phyloP scores from a whole-genome alignment of 2,113 vertebrate species.

The Pseudopipra pipra region DNA sequence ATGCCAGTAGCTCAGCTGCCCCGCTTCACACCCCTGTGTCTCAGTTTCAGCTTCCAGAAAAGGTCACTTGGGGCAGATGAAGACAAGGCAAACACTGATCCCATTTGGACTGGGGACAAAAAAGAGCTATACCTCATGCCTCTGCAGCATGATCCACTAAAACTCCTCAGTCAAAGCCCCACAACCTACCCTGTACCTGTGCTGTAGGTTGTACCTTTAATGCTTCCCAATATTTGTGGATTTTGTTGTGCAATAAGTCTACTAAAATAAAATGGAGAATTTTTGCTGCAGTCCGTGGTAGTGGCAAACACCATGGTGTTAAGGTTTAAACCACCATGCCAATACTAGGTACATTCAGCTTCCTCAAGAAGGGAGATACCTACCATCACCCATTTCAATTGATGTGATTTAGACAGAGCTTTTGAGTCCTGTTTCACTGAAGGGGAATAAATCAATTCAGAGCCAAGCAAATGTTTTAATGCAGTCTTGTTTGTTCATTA shows the following conservation, averaged over 20 bases:
- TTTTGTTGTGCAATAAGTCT: background rate
- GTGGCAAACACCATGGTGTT: background rate
- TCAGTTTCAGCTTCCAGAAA: background rate
- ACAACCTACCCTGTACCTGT: fast-evolving
- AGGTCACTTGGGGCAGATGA: background rate
- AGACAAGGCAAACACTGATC: background rate
- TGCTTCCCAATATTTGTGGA: background rate
- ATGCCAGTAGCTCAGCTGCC: background rate
- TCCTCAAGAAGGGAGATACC: background rate
- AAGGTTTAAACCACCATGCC: background rate
- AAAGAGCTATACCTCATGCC: background rate
- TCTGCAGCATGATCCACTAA: background rate
- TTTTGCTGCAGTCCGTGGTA: background rate
- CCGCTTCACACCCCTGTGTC: background rate
- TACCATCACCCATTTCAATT: background rate
- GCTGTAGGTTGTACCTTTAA: background rate
- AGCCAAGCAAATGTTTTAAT: background rate
- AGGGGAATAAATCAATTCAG: background rate
- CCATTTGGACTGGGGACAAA: background rate
- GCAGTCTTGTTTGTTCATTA: background rate
- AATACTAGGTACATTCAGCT: background rate
- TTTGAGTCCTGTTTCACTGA: background rate
- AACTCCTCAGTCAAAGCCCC: background rate
- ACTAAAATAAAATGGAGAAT: background rate
- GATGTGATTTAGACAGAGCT: background rate